Evolutionary conservation across 2,113 vertebrate species (phyloP).

Genomic region (Spizaetus ornatus): DNA sequence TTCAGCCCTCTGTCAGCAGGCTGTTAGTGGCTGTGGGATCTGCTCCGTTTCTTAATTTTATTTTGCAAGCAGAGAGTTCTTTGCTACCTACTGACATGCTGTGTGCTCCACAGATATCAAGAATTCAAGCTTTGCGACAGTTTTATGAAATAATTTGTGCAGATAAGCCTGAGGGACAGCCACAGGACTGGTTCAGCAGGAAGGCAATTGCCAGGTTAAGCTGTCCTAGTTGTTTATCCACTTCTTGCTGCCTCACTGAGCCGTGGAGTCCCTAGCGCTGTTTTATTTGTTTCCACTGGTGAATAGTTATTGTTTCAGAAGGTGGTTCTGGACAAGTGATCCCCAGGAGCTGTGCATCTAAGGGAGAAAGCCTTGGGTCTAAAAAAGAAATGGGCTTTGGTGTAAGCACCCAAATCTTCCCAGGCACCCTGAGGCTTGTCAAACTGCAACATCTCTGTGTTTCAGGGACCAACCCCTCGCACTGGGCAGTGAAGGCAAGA

Average conservation of each 20-base stretch:
- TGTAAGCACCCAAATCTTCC: background rate
- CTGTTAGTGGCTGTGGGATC: background rate
- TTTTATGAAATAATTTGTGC: background rate
- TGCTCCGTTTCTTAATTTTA: background rate
- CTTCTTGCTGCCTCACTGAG: background rate
- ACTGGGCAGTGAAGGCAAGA: background rate
- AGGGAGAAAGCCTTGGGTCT: background rate
- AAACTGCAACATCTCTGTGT: background rate
- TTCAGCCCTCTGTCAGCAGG: background rate
- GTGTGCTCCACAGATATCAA: background rate
- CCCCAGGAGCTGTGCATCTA: background rate
- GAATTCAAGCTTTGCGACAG: background rate
- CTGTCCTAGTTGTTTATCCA: background rate
- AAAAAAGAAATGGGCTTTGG: background rate
- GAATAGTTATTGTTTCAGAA: background rate
- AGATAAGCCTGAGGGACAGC: background rate
- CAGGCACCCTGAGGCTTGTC: background rate
- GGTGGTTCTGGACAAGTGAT: background rate
- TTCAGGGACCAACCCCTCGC: rapidly evolving
- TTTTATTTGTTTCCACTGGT: background rate
- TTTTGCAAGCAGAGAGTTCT: background rate
- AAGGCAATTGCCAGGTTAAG: slow-evolving; percentile 9
- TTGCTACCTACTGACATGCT: background rate
- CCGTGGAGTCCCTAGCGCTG: background rate
- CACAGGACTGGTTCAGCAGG: slow-evolving; percentile 43